A percentile compares a stretch with the other conserved stretches of the same genome.
These are phyloP conservation scores for Limnothrissa miodon DNA, from an alignment of 2,113 vertebrate species.

Conservation along the genomic window DNA sequence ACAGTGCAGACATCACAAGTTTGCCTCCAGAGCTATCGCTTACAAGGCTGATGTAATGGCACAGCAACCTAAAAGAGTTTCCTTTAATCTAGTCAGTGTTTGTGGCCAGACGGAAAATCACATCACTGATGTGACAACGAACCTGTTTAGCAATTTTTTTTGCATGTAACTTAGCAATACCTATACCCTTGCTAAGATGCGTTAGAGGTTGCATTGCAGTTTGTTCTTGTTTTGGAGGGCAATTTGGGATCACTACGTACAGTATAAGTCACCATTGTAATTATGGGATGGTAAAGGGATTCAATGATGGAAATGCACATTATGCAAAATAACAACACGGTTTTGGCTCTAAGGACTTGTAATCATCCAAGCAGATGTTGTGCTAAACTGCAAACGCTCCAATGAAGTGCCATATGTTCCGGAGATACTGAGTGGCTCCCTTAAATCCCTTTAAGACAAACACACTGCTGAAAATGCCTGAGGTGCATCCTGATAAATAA, in stretches of 20 bases:
- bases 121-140: no score
- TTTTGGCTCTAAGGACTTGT: neutral
- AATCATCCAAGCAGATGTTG: neutral
- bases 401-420: neutral
- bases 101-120: neutral
- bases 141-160: no score
- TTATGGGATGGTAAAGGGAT: neutral
- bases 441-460: neutral
- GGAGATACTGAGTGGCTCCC: neutral
- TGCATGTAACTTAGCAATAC: no score
- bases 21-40: neutral
- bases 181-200: no score
- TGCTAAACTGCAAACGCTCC: neutral
- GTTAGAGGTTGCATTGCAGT: no score
- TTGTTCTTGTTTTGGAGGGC: no score
- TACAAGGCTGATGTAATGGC: conserved; percentile 3
- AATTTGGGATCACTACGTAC: no score
- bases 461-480: neutral
- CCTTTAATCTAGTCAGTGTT: neutral
- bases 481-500: neutral
- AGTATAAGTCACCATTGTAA: neutral
- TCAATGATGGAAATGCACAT: neutral
- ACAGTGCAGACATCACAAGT: conserved; percentile 16
- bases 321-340: neutral
- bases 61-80: neutral